Conservation (phyloP, 2,113 vertebrate genomes). For the Tragelaphus buxtoni region DNA sequence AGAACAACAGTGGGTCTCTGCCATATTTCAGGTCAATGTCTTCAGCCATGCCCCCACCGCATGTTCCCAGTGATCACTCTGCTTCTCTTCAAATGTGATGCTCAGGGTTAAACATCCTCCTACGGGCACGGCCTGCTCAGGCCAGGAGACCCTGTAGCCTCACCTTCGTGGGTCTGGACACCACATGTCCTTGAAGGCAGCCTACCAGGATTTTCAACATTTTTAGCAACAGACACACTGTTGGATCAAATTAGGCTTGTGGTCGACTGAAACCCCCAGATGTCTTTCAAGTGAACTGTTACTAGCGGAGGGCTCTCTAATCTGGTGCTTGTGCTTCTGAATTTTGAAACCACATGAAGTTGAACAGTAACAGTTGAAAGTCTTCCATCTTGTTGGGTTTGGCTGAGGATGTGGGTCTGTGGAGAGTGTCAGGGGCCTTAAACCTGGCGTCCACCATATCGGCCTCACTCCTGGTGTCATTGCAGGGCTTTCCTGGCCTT, state of each 20-base stretch:
- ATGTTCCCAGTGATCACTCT: fast-evolving
- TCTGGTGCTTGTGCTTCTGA: slow-evolving; percentile 64
- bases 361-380: slow-evolving; percentile 36
- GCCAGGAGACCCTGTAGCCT: not conserved
- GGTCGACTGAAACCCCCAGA: slow-evolving; percentile 51
- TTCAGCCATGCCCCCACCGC: fast-evolving
- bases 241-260: slow-evolving; percentile 65
- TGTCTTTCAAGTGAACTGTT: slow-evolving; percentile 61
- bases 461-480: not conserved
- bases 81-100: not conserved
- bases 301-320: slow-evolving; percentile 56
- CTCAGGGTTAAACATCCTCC: not conserved
- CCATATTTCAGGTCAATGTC: fast-evolving
- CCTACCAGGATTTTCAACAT: not conserved
- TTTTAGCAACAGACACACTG: slow-evolving; percentile 54
- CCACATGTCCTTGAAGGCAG: slow-evolving; percentile 34
- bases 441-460: not conserved
- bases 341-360: slow-evolving; percentile 65
- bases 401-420: not conserved
- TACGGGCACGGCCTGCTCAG: not conserved
- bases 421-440: not conserved
- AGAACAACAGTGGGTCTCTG: not conserved
- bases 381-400: slow-evolving; percentile 61
- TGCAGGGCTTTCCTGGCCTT: not conserved
- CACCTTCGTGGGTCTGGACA: slow-evolving; percentile 36